Conservation (phyloP, 2,113 vertebrate genomes). For the Chrysemys picta region DNA sequence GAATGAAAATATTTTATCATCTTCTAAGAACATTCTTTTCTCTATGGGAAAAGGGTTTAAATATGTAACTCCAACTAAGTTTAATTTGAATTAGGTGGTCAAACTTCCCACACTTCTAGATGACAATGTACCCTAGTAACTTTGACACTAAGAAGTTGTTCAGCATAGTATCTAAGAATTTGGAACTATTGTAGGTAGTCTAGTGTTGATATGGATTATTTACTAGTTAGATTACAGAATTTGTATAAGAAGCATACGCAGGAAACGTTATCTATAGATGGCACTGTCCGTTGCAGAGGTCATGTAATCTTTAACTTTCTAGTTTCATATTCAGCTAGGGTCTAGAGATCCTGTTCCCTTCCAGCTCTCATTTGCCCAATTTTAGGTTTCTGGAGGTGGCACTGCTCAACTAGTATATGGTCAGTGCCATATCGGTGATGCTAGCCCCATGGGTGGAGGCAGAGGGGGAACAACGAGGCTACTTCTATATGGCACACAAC, state of each 20-base stretch:
- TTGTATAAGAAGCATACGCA: accelerated
- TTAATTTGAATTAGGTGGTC: not conserved
- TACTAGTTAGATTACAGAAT: not conserved
- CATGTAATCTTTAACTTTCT: not conserved
- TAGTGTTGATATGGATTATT: not conserved
- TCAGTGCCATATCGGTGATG: not conserved
- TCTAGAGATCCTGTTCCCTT: not conserved
- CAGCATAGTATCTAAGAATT: not conserved
- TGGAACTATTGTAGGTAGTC: not conserved
- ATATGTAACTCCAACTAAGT: not conserved
- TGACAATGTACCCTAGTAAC: not conserved
- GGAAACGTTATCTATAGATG: not conserved
- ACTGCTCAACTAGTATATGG: accelerated
- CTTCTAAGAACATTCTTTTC: not conserved
- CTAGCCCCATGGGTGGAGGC: not conserved
- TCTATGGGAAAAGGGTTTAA: not conserved
- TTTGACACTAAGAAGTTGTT: not conserved
- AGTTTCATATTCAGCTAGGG: accelerated
- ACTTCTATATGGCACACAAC: no score
- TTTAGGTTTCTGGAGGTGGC: not conserved
- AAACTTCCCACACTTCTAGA: accelerated
- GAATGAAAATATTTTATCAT: constrained; percentile 28
- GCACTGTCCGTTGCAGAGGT: not conserved
- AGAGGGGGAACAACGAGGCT: not conserved
- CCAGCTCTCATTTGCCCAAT: accelerated